Base-by-base conservation (phyloP, 1,140 invertebrate species). In the Aleiodes sp. region DNA sequence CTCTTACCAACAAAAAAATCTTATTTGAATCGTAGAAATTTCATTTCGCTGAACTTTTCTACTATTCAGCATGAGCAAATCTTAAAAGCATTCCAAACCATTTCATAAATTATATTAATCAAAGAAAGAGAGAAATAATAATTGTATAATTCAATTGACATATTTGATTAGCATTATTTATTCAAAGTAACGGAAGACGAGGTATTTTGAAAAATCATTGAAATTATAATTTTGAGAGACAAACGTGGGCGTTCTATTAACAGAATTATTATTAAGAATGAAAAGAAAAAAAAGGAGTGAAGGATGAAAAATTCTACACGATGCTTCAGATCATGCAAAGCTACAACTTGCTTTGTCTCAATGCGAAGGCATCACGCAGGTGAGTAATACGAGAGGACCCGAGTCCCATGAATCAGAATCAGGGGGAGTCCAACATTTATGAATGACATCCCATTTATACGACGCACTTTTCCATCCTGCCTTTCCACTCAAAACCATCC, bases 381-480 rank as follows among this genome's bases (percentile, higher is more conserved):
- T 76, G 77, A 81, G 71, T 79, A 79, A 80, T 80, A 74, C 64
- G 68, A 73, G 71, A 73, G 73, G 73, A 68, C 70, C 70, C 56
- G 69, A 28, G 28, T 60, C 70, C 67, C 68, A 78, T 80, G 78
- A 81, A 81, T 82, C 80, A 80, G 74, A 82, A 80, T 80, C 71
- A 77, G 74, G 75, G 73, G 61, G 70, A 74, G 73, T 67, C 73
- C 77, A 71, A 73, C 68, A 65, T 57, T 71, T 75, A 79, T 75
- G 80, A 82, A 82, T 78, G 78, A 82, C 78, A 78, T 75, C 72
- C 74, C 77, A 80, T 82, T 83, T 78, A 72, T 78, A 74, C 65
- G 61, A 78, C 72, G 69, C 73, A 65, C 66, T 72, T 73, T 46
- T 60, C 31, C 24, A 28, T 24, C 14, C n/a, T 12, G 28, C 33